Evolutionary conservation across 2,113 vertebrate genomes (phyloP).

Genomic region (Alethe diademata): DNA sequence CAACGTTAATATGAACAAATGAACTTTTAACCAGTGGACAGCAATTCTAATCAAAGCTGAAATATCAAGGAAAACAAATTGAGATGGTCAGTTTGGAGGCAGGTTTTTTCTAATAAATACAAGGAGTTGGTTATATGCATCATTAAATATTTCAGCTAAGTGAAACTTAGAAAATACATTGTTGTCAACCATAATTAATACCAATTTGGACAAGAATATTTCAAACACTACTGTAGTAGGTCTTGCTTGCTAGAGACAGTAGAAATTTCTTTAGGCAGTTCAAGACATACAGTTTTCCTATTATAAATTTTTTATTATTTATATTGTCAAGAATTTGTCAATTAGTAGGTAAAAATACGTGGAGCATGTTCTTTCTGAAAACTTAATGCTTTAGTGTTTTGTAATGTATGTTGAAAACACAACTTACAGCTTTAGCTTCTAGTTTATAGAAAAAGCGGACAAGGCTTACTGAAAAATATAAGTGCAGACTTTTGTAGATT

Average conservation of each 20-base stretch:
- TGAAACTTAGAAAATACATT: neutral
- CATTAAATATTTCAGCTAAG: constrained; percentile 12
- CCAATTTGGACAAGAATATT: neutral
- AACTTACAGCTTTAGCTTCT: neutral
- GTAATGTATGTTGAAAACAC: neutral
- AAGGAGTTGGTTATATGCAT: neutral
- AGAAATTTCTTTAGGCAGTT: neutral
- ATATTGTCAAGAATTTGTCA: neutral
- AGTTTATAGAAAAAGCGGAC: neutral
- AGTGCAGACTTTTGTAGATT: neutral
- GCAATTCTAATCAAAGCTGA: neutral
- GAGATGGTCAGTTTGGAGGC: neutral
- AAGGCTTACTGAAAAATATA: neutral
- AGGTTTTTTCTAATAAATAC: constrained; percentile 17
- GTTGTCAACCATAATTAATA: constrained; percentile 2
- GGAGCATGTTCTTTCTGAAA: neutral
- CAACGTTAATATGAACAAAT: neutral
- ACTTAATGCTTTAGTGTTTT: neutral
- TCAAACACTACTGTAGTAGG: neutral
- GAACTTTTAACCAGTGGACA: neutral
- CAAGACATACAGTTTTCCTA: neutral
- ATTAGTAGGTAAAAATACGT: neutral
- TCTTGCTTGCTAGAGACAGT: neutral
- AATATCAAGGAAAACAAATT: constrained; percentile 17
- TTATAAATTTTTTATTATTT: neutral